Conservation (phyloP, 30 jellyfish, hydroid and myxozoan species). For the Rhopilema esculentum region DNA sequence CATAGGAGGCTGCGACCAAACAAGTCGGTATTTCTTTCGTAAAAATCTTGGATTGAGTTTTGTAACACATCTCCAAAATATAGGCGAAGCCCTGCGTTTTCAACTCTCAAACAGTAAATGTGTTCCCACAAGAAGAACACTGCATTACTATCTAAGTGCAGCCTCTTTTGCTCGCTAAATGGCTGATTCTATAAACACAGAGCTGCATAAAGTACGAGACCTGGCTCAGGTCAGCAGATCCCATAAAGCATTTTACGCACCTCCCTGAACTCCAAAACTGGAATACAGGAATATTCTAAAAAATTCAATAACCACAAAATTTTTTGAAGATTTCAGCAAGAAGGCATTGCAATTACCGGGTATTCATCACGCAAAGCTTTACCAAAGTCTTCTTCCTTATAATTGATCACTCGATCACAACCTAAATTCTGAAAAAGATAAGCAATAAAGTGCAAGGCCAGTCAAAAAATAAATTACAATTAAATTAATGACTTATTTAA, state of each 20-base stretch:
- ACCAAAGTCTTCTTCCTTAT: conserved; percentile 59
- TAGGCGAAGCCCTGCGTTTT: no score
- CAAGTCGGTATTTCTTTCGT: no score
- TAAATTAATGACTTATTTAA: no score
- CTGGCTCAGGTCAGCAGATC: no score
- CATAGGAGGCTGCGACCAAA: no score
- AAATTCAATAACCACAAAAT: not conserved
- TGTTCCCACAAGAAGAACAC: not conserved
- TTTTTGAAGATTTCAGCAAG: not conserved
- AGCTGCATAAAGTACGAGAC: no score
- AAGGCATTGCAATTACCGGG: conserved; percentile 52
- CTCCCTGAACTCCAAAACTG: no score
- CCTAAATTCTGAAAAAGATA: conserved; percentile 69
- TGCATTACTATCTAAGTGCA: not conserved
- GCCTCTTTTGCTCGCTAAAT: not conserved
- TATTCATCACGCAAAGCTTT: conserved; percentile 71
- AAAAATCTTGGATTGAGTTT: no score
- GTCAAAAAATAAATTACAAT: not conserved
- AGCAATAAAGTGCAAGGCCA: not conserved
- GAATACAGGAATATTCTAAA: no score
- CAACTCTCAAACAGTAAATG: not conserved
- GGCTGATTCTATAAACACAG: not conserved
- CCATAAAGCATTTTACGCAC: no score
- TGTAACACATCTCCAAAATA: no score
- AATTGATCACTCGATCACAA: conserved; percentile 82